Evolutionary conservation across 2,888 invertebrate genomes (phyloP), one percentile per base, ranked within the genome.

Genomic region (Eilema depressum): DNA sequence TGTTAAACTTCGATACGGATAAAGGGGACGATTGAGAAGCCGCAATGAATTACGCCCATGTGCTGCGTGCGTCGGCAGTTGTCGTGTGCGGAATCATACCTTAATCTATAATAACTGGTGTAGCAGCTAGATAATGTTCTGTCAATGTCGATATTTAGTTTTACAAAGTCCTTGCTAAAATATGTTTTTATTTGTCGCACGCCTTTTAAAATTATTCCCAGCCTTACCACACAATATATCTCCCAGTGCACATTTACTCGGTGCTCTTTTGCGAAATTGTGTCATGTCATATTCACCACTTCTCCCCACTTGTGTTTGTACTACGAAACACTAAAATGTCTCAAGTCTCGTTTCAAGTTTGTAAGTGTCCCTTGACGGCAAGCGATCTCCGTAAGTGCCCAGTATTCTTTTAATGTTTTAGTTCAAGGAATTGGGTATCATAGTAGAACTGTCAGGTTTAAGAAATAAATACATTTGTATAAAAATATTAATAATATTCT

Each of bases 331-430:
- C 60, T 81, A 75, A 83, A 88, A 85, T 76, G 83, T 81, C 83
- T 84, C 80, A 74, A 79, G 79, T 69, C 76, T 73, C 79, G 73
- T 71, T 78, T 83, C 71, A 80, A 81, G 81, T 83, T 77, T 73
- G 70, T 75, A 79, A 84, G 78, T 71, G 74, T 74, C 79, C 75
- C 80, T 75, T 63, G 66, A 69, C 76, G 77, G 73, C 59, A 73
- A 62, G 71, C 75, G 82, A 82, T 78, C 71, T 66, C 30, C 66
- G 66, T 78, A 81, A 84, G 80, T 81, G 79, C 68, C 74, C 77
- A 77, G 74, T 80, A 70, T 83, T 83, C 77, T 82, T 85, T 84
- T 82, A 88, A 86, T 80, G 77, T 78, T 78, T 72, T 77, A 70
- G 69, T 69, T 69, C 20, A 65, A 70, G 75, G 69, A 81, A 82